Evolutionary conservation across 2,797 vertebrate species (phyloP).

Genomic region (Melanotaenia maccullochi): DNA sequence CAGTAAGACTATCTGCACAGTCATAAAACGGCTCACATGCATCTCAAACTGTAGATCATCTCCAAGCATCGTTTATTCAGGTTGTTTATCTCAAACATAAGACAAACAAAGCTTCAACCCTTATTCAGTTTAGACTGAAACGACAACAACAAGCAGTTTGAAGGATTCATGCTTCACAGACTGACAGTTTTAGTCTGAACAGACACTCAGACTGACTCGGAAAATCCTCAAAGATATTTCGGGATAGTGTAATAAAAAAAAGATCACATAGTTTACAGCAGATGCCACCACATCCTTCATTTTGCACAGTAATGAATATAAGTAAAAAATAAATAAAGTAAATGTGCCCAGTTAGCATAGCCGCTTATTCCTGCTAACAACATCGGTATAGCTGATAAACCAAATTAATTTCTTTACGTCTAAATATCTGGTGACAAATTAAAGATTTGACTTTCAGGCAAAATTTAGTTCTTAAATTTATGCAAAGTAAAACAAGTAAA

Average conservation of each 20-base stretch:
- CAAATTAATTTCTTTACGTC: not conserved
- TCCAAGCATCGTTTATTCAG: not conserved
- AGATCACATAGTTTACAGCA: no score
- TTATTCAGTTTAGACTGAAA: not conserved
- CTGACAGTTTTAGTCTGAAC: not conserved
- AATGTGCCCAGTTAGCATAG: no score
- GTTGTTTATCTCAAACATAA: not conserved
- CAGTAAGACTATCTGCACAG: not conserved
- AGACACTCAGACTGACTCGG: not conserved
- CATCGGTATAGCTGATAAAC: not conserved
- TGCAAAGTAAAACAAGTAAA: not conserved
- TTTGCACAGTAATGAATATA: not conserved
- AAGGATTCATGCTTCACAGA: not conserved
- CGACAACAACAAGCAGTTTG: not conserved
- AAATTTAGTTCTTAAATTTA: not conserved
- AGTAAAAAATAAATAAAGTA: no score
- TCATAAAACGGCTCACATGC: not conserved
- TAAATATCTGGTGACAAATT: not conserved
- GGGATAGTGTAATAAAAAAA: no score
- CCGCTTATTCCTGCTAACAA: not conserved
- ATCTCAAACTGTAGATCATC: not conserved
- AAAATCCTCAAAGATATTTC: no score
- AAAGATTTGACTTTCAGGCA: not conserved
- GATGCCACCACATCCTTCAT: not conserved
- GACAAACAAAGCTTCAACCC: not conserved